Percentiles rank a stretch among this genome's conserved stretches.
phyloP scores from a whole-genome alignment of 1,140 invertebrate species.

The Zaprionus capensis region DNA sequence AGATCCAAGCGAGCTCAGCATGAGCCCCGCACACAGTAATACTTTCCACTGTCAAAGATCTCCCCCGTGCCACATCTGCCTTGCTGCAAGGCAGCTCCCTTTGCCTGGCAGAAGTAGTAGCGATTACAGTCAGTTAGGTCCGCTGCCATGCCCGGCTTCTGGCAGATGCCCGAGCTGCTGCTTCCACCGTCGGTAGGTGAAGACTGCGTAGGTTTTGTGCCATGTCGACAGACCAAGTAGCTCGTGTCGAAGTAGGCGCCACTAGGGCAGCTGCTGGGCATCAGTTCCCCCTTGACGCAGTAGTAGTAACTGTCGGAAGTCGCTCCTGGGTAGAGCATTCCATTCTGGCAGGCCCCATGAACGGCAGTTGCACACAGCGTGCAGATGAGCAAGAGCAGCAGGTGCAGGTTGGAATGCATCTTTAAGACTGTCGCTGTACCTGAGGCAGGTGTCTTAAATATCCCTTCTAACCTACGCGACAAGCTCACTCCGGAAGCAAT shows the following conservation, averaged over 20 bases:
- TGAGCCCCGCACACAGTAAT: slow-evolving; percentile 35
- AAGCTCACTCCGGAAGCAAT: background rate
- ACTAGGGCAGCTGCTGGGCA: slow-evolving; percentile 17
- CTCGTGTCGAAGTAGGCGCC: slow-evolving; percentile 41
- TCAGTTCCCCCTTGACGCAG: slow-evolving; percentile 18
- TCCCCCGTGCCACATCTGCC: slow-evolving; percentile 22
- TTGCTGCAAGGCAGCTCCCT: slow-evolving; percentile 21
- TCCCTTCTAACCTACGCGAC: background rate
- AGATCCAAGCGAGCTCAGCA: slow-evolving; percentile 35
- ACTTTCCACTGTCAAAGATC: slow-evolving; percentile 38
- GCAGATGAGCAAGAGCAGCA: background rate
- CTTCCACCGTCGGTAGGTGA: background rate
- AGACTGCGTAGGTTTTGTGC: slow-evolving; percentile 7
- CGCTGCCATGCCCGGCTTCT: slow-evolving; percentile 38
- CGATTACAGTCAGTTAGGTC: slow-evolving; percentile 53
- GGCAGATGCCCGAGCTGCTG: slow-evolving; percentile 22
- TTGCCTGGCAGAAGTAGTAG: slow-evolving; percentile 44
- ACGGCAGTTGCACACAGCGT: background rate
- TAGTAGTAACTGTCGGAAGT: slow-evolving; percentile 14
- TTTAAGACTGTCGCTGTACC: background rate
- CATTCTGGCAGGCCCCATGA: slow-evolving; percentile 11
- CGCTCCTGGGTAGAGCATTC: slow-evolving; percentile 24
- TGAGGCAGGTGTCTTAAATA: background rate
- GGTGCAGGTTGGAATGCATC: background rate
- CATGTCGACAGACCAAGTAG: slow-evolving; percentile 19